phyloP scores from a whole-genome alignment of 2,797 vertebrate genomes.

The Mastacembelus armatus region DNA sequence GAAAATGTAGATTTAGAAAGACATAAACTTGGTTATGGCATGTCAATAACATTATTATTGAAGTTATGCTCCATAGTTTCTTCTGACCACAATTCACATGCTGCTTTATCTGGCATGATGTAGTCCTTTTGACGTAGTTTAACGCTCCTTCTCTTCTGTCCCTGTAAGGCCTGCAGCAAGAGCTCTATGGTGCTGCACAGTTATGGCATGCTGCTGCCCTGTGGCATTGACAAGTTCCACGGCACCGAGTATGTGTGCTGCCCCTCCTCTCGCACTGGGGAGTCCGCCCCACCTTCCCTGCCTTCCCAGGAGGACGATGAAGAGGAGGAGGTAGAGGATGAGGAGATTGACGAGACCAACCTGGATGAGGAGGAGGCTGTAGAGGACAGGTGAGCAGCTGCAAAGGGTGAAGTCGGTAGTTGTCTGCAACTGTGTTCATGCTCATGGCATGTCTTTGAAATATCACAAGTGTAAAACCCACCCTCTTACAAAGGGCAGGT shows the following conservation, averaged over 20 bases:
- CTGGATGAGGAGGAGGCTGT: conserved; percentile 67
- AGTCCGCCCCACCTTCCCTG: conserved; percentile 71
- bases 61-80: background rate
- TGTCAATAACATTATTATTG: background rate
- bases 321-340: conserved; percentile 86
- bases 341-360: conserved; percentile 78
- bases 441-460: conserved; percentile 30
- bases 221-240: conserved; percentile 92
- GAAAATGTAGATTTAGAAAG: too few relatives aligned
- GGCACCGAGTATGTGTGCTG: conserved; percentile 98
- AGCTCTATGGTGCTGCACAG: conserved; percentile 91
- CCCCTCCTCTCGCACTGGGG: conserved; percentile 81
- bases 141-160: background rate
- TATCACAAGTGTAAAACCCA: background rate
- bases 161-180: conserved; percentile 89
- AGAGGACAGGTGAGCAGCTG: conserved; percentile 74
- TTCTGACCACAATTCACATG: background rate
- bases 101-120: too few relatives aligned
- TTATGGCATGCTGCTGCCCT: conserved; percentile 97
- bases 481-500: conserved; percentile 41
- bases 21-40: too few relatives aligned
- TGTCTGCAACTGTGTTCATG: conserved; percentile 12
- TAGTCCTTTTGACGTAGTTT: too few relatives aligned
- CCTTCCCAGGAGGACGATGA: conserved; percentile 78
- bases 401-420: background rate